Conservation (phyloP, 1,140 invertebrate genomes). For the Drosophila takahashii region DNA sequence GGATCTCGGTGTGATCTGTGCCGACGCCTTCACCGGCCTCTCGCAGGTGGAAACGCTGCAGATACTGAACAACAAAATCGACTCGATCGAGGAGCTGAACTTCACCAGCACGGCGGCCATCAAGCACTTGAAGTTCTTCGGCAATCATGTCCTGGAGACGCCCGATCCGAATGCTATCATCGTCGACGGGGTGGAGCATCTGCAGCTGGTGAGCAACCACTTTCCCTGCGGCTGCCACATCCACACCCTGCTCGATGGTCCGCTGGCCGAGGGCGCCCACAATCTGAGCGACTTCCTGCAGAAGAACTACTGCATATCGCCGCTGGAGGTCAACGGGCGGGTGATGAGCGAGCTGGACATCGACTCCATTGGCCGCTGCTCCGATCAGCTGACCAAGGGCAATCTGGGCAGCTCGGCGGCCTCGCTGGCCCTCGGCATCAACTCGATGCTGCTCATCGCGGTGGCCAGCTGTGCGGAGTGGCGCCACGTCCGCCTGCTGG, state of each 20-base stretch:
- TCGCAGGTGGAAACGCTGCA: conserved; percentile 89
- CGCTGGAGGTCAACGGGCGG: conserved; percentile 91
- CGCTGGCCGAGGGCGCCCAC: conserved; percentile 88
- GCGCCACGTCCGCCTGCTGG: conserved; percentile 55
- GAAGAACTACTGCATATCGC: conserved; percentile 94
- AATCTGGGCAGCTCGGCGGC: conserved; percentile 87
- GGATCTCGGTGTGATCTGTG: conserved; percentile 90
- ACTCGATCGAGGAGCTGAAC: conserved; percentile 90
- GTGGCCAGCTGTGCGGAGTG: conserved; percentile 69
- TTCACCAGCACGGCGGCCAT: conserved; percentile 89
- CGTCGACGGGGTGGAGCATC: conserved; percentile 88
- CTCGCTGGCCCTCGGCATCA: conserved; percentile 67
- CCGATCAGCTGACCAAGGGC: conserved; percentile 88
- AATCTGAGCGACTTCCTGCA: conserved; percentile 88
- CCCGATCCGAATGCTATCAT: conserved; percentile 88
- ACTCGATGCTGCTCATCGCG: conserved; percentile 76
- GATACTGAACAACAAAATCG: conserved; percentile 93
- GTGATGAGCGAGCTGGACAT: conserved; percentile 89
- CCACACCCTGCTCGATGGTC: conserved; percentile 90
- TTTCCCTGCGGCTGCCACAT: conserved; percentile 94
- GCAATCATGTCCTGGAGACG: conserved; percentile 92
- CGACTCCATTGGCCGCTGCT: conserved; percentile 88
- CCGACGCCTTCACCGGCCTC: conserved; percentile 90
- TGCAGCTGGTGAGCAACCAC: conserved; percentile 90
- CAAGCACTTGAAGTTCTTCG: conserved; percentile 89